Evolutionary conservation across 92 coral and sea anemone species (phyloP), one percentile per base, ranked within the genome.

Genomic region (Siderastrea siderea): DNA sequence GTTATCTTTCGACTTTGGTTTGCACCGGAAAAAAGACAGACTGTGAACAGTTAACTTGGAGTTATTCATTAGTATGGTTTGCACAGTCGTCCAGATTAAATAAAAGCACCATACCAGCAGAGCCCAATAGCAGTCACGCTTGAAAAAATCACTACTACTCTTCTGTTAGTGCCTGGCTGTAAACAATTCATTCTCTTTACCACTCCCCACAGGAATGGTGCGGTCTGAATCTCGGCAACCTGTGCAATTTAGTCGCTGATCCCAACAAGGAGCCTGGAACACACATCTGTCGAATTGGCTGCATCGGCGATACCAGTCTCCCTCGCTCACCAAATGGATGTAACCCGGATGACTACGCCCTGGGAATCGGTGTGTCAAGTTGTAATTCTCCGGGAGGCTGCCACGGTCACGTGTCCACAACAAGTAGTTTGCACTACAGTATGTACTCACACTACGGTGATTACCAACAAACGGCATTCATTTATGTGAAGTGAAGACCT

Each of bases 331-430:
- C 93, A 19, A 90, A 85, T 55, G 96, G 95, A 75, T 97, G 99
- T 75, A 93, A 97, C 78, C 99, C 98, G 12, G 97, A 95, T 68
- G 99, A 97, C 90, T 97, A 95, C 63, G 92, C 98, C 49, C 86
- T 97, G 19, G 99, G 99, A n/a, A 95, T 97, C 77, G 99, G 99
- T 11, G 99, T 97, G 74, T 92, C 99, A 8, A 96, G 98, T 59
- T 97, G 99, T 68, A 96, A 94, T 88, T 87, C 91, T 53, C 93
- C 91, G 10, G 89, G 89, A 14, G 95, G 95, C 14, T 92, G 94
- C 79, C 93, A 93, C 60, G 90, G 90, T 71, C 90, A 92, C n/a
- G 77, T 85, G 57, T 94, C 92, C 7, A 91, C 92, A 7, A 94
- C 92, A 16, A 97, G 94, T 71, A 97, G 98, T 72, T 88, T 97